A percentile compares a stretch with the other conserved stretches of the same genome.
These are phyloP conservation scores for Plectrocnemia conspersa DNA, from an alignment of 1,140 invertebrate genomes.

Conservation along the genomic window DNA sequence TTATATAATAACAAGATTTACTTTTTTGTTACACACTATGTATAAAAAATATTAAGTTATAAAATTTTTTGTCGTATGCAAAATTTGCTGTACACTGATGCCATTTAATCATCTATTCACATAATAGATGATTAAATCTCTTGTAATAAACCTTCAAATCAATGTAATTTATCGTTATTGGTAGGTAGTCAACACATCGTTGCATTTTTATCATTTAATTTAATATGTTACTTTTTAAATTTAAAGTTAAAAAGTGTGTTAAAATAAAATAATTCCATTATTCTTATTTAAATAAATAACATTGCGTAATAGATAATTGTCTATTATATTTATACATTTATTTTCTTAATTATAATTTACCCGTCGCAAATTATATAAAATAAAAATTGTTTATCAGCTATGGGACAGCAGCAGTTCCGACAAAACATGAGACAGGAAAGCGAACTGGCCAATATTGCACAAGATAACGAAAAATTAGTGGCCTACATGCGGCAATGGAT, in stretches of 20 bases:
- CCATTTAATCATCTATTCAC: background rate
- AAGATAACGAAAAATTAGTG: slow-evolving; percentile 67
- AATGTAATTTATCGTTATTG: too few species aligned
- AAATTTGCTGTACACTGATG: background rate
- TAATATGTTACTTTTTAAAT: background rate
- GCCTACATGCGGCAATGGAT: slow-evolving; percentile 63
- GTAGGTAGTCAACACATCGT: too few species aligned
- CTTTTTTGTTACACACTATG: background rate
- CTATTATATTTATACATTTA: too few species aligned
- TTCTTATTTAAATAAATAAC: too few species aligned
- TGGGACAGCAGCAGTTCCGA: slow-evolving; percentile 62
- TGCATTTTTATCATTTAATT: too few species aligned
- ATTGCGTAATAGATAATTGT: too few species aligned
- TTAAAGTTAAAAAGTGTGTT: background rate
- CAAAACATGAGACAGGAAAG: slow-evolving; percentile 71
- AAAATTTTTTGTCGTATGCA: background rate
- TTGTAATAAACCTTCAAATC: too few species aligned
- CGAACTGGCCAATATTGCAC: slow-evolving; percentile 63
- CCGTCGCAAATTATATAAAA: too few species aligned
- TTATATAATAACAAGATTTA: background rate
- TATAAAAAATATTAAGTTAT: background rate
- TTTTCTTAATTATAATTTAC: too few species aligned
- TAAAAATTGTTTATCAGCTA: slow-evolving; percentile 45
- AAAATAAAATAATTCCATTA: slow-evolving; percentile 1
- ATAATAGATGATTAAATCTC: too few species aligned